Evolutionary conservation across 2,888 invertebrate species (phyloP).

Genomic region (Acrocyrtus sp.): DNA sequence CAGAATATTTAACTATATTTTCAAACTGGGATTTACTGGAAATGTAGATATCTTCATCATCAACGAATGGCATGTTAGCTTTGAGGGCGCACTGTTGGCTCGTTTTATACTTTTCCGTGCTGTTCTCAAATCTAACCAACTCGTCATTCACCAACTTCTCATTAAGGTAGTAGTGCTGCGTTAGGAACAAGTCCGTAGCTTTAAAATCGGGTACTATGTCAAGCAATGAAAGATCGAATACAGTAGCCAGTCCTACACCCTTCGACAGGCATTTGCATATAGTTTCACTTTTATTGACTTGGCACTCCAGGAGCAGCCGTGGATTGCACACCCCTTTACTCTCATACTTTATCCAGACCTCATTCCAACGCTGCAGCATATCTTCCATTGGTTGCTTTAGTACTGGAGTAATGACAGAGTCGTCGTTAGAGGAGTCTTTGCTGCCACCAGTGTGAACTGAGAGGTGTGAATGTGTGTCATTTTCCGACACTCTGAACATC

Average conservation of each 20-base stretch:
- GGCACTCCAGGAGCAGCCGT: slow-evolving; percentile 7
- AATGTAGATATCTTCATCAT: not conserved
- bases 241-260: not conserved
- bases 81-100: slow-evolving; percentile 1
- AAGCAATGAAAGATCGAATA: no score
- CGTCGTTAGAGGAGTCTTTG: no score
- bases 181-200: not conserved
- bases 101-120: not conserved
- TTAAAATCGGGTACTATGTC: no score
- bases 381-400: not conserved
- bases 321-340: slow-evolving; percentile 13
- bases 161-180: not conserved
- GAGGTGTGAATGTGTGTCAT: slow-evolving; percentile 13
- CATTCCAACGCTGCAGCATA: slow-evolving; percentile 8
- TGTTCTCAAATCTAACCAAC: not conserved
- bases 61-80: not conserved
- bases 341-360: slow-evolving; percentile 9
- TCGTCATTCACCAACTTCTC: not conserved
- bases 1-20: no score
- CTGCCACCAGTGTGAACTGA: not conserved
- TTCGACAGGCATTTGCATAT: not conserved
- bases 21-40: no score
- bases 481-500: slow-evolving; percentile 14
- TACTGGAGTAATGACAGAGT: not conserved
- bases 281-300: no score